phyloP scores from a whole-genome alignment of 1,140 invertebrate genomes.

The Danaus plexippus region DNA sequence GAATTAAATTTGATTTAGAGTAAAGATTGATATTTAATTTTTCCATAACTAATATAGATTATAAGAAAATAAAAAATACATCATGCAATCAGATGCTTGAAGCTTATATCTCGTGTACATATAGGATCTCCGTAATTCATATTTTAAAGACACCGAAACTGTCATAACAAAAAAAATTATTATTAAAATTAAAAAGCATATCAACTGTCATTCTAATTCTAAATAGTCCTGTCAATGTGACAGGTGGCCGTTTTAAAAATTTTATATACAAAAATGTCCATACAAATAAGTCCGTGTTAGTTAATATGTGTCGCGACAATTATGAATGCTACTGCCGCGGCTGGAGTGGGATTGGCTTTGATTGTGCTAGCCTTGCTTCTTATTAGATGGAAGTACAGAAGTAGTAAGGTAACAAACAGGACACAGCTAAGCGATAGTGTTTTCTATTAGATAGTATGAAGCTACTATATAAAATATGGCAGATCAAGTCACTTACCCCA shows the following conservation, averaged over 20 bases:
- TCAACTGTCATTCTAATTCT: conserved; percentile 17
- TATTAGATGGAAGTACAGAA: conserved; percentile 41
- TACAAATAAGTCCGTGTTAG: conserved; percentile 1
- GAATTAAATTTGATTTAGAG: too few species aligned
- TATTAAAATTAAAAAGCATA: neutral
- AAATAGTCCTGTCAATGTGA: conserved; percentile 12
- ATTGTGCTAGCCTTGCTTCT: conserved; percentile 29
- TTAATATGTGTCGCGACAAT: conserved; percentile 7
- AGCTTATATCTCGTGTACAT: too few species aligned
- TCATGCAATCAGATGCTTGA: too few species aligned
- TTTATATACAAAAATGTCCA: conserved; percentile 10
- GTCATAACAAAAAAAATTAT: conserved; percentile 4
- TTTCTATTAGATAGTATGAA: too few species aligned
- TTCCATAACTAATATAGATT: too few species aligned
- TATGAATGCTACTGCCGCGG: conserved; percentile 36
- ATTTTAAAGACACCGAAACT: too few species aligned
- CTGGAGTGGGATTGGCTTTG: conserved; percentile 33
- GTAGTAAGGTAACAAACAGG: conserved; percentile 16
- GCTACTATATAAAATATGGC: too few species aligned
- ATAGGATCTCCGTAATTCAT: too few species aligned
- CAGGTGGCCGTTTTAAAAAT: conserved; percentile 3
- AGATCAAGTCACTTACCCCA: too few species aligned
- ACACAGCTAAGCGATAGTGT: too few species aligned
- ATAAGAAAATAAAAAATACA: too few species aligned
- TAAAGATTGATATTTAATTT: too few species aligned